Conservation (phyloP, 2,888 invertebrate genomes). For the Vandiemenella viatica region DNA sequence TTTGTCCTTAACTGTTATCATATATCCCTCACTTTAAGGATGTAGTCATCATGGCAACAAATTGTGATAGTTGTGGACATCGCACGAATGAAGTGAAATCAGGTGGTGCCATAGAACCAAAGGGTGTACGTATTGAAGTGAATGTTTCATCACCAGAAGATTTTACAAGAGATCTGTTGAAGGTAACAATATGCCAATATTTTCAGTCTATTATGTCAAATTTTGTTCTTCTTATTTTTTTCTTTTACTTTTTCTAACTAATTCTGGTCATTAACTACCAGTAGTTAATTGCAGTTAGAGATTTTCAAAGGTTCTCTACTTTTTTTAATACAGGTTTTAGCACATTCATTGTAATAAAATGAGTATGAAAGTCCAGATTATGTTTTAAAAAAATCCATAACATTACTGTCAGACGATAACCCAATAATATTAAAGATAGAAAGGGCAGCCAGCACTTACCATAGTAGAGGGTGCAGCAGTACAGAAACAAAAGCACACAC, state of each 20-base stretch:
- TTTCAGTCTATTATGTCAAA: not conserved
- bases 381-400: too few species aligned
- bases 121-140: constrained; percentile 64
- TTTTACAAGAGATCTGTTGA: constrained; percentile 83
- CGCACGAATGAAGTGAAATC: constrained; percentile 94
- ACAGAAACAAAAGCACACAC: too few species aligned
- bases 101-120: constrained; percentile 72
- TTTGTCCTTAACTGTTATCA: too few species aligned
- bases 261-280: constrained; percentile 22
- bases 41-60: constrained; percentile 93
- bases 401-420: too few species aligned
- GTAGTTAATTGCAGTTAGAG: constrained; percentile 33
- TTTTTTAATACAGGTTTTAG: too few species aligned
- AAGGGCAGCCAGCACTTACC: too few species aligned
- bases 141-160: constrained; percentile 54
- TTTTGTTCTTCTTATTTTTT: not conserved
- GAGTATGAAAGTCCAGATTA: too few species aligned
- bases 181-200: constrained; percentile 41
- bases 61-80: constrained; percentile 79
- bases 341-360: too few species aligned
- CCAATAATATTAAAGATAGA: too few species aligned
- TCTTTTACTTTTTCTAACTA: too few species aligned
- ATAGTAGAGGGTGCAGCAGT: too few species aligned
- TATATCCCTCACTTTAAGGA: constrained; percentile 96
- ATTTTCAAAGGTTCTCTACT: too few species aligned